Percentiles rank a stretch among this genome's conserved stretches.
Conservation (phyloP, 2,888 invertebrate species). For the Oscheius myriophilus region DNA sequence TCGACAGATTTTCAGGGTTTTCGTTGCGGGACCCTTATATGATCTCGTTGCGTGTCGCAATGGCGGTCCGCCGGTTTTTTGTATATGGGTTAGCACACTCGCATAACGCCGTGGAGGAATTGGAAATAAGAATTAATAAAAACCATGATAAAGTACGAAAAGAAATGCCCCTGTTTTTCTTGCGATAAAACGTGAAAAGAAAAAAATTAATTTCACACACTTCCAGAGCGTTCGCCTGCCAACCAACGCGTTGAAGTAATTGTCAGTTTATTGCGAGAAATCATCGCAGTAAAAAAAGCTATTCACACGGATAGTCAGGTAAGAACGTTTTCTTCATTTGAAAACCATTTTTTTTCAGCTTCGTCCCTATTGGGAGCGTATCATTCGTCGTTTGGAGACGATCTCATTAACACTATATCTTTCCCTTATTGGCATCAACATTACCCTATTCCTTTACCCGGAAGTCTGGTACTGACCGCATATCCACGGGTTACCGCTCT, state of each 20-base stretch:
- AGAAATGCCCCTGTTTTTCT: too few relatives aligned
- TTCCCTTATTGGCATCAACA: slow-evolving; percentile 59
- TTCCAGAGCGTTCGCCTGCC: slow-evolving; percentile 22
- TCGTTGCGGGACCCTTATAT: too few relatives aligned
- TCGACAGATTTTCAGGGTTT: too few relatives aligned
- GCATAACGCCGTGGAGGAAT: too few relatives aligned
- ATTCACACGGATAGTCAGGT: slow-evolving; percentile 3
- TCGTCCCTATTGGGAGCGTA: slow-evolving; percentile 64
- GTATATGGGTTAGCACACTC: too few relatives aligned
- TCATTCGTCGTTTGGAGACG: slow-evolving; percentile 60
- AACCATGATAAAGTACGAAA: too few relatives aligned
- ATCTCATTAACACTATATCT: slow-evolving; percentile 64
- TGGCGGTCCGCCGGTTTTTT: too few relatives aligned
- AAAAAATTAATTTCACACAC: neutral
- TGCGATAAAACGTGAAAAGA: too few relatives aligned
- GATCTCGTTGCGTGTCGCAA: too few relatives aligned
- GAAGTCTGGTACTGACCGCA: slow-evolving; percentile 64
- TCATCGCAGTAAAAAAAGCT: slow-evolving; percentile 41
- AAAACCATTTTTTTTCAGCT: slow-evolving; percentile 30
- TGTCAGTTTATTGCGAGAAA: slow-evolving; percentile 42
- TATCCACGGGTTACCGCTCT: neutral
- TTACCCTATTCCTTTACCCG: slow-evolving; percentile 63
- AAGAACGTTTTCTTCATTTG: neutral
- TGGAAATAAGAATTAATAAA: too few relatives aligned
- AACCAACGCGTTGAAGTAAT: slow-evolving; percentile 41